These are phyloP conservation scores for Strix occidentalis DNA, from an alignment of 2,797 vertebrate genomes.

Conservation along the genomic window DNA sequence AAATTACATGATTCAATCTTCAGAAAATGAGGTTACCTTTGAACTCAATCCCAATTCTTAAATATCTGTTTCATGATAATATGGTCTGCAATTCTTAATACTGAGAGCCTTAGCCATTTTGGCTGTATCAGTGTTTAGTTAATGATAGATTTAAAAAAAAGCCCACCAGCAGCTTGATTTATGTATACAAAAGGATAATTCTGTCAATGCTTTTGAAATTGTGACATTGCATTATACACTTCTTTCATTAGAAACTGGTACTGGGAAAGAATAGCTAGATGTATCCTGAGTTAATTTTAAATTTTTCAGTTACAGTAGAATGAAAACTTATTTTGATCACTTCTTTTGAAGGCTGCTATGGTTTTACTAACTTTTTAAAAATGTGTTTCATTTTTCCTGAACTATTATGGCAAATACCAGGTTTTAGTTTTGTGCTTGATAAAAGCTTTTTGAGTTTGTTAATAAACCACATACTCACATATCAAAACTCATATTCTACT, in stretches of 20 bases:
- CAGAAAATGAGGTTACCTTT: conserved; percentile 22
- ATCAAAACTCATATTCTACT: neutral
- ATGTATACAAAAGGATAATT: neutral
- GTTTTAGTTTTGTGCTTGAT: neutral
- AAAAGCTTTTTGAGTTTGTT: neutral
- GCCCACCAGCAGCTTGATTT: neutral
- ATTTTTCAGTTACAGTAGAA: neutral
- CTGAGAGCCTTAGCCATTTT: conserved; percentile 4
- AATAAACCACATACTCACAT: neutral
- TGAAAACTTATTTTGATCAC: neutral
- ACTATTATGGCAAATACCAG: neutral
- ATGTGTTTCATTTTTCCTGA: neutral
- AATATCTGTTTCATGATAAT: conserved; percentile 28
- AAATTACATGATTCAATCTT: conserved; percentile 23
- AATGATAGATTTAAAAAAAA: neutral
- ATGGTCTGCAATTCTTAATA: neutral
- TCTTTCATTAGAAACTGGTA: conserved; percentile 9
- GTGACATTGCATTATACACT: conserved; percentile 7
- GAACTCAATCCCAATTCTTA: conserved; percentile 18
- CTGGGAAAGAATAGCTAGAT: neutral
- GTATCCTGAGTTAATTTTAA: neutral
- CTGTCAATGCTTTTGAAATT: conserved; percentile 6
- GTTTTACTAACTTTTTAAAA: neutral
- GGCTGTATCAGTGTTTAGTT: conserved; percentile 21
- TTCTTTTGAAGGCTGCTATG: neutral